phyloP scores from a whole-genome alignment of 2,113 vertebrate species.

The Tragelaphus scriptus region DNA sequence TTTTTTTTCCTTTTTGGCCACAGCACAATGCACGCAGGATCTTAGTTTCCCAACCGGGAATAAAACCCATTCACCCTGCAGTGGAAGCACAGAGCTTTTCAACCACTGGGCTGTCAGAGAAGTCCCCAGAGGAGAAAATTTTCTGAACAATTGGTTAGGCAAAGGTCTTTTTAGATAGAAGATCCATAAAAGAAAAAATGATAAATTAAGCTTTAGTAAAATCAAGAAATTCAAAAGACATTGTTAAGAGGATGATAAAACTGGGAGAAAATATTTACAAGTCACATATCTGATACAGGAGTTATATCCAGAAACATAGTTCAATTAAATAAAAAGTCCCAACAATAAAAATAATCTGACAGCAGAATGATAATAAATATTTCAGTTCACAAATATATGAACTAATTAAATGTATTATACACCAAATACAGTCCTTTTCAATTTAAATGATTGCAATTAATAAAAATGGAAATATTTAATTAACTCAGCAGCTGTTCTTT shows the following conservation, averaged over 20 bases:
- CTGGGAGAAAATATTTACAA: neutral
- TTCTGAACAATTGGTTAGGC: neutral
- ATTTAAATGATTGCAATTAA: slow-evolving; percentile 43
- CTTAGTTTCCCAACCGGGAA: neutral
- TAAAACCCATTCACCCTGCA: neutral
- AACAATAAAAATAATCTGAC: neutral
- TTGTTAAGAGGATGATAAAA: neutral
- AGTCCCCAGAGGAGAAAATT: neutral
- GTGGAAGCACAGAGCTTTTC: neutral
- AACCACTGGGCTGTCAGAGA: neutral
- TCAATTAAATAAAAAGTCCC: neutral
- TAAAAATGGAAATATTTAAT: slow-evolving; percentile 47
- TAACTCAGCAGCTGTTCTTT: slow-evolving; percentile 21
- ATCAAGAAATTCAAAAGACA: neutral
- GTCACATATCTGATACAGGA: neutral
- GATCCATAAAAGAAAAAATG: neutral
- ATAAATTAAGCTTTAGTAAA: neutral
- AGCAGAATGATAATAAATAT: neutral
- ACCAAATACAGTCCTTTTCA: neutral
- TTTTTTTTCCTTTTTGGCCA: neutral
- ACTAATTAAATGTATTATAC: neutral
- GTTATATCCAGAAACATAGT: neutral
- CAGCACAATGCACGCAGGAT: neutral
- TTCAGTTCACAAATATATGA: neutral
- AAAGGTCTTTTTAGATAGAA: neutral